A percentile compares a stretch with the other conserved stretches of the same genome.
Conservation (phyloP, 1,140 invertebrate species). For the Eumeta japonica region DNA sequence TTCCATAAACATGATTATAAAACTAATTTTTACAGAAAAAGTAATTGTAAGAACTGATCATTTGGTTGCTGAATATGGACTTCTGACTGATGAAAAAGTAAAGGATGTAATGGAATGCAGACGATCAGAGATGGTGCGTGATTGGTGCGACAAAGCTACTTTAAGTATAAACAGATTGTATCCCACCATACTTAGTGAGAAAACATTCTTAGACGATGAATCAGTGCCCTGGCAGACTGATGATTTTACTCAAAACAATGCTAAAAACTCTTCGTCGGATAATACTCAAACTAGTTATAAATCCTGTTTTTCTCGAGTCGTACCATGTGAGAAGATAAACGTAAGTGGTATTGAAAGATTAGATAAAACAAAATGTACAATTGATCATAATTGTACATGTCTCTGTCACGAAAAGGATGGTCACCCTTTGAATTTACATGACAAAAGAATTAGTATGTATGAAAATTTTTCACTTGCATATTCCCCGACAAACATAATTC, state of each 20-base stretch:
- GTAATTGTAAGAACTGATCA: conserved; percentile 61
- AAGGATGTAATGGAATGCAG: conserved; percentile 16
- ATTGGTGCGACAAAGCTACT: conserved; percentile 46
- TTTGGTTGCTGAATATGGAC: conserved; percentile 61
- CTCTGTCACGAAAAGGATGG: conserved; percentile 5
- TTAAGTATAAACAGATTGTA: conserved; percentile 45
- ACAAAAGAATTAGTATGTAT: conserved; percentile 30
- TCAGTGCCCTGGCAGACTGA: conserved; percentile 19
- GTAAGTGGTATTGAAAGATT: conserved; percentile 41
- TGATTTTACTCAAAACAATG: conserved; percentile 18
- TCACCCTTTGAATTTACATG: too few species aligned
- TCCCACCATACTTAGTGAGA: conserved; percentile 39
- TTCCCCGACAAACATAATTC: conserved; percentile 37
- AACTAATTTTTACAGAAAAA: conserved; percentile 65
- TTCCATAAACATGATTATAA: too few species aligned
- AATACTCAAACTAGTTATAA: conserved; percentile 26
- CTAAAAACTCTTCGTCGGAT: conserved; percentile 18
- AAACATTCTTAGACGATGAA: conserved; percentile 30
- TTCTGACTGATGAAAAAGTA: conserved; percentile 19
- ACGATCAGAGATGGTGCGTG: conserved; percentile 43
- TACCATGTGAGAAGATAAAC: conserved; percentile 22
- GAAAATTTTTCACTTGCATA: conserved; percentile 45
- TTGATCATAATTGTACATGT: conserved; percentile 16
- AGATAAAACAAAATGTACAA: conserved; percentile 34
- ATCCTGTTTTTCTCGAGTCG: conserved; percentile 29